A percentile compares a stretch with the other conserved stretches of the same genome.
Conservation (phyloP, 2,797 vertebrate genomes). For the Sardinella longiceps region DNA sequence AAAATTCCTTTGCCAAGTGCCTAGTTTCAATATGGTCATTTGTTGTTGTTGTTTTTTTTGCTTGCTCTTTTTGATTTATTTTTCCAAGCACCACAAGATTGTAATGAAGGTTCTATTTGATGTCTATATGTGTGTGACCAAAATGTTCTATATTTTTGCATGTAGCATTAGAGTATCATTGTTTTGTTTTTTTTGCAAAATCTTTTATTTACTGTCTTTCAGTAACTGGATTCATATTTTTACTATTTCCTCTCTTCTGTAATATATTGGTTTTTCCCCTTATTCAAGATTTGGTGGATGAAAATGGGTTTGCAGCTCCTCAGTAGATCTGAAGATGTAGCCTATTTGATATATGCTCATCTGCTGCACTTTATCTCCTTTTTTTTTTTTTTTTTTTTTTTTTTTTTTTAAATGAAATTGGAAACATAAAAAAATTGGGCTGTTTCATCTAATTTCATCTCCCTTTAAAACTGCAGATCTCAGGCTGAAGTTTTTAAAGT, state of each 20-base stretch:
- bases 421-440: not conserved
- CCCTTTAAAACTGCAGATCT: not conserved
- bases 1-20: constrained; percentile 74
- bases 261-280: constrained; percentile 15
- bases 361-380: constrained; percentile 82
- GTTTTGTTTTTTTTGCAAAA: constrained; percentile 39
- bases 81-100: constrained; percentile 59
- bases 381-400: constrained; percentile 36
- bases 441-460: not conserved
- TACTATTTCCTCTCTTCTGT: not conserved
- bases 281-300: constrained; percentile 24
- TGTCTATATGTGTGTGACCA: constrained; percentile 43
- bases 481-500: not conserved
- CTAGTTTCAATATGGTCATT: constrained; percentile 59
- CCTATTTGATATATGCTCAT: constrained; percentile 53
- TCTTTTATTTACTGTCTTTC: constrained; percentile 29
- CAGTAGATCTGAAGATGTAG: constrained; percentile 26
- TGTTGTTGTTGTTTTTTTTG: no score
- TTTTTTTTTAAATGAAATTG: not conserved
- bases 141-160: constrained; percentile 50
- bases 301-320: constrained; percentile 16
- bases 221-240: constrained; percentile 36
- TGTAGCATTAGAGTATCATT: constrained; percentile 55
- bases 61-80: constrained; percentile 40
- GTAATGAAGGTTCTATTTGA: constrained; percentile 59